These are phyloP conservation scores for Enteromius radiatus DNA, from an alignment of 2,797 vertebrate species.

Conservation along the genomic window DNA sequence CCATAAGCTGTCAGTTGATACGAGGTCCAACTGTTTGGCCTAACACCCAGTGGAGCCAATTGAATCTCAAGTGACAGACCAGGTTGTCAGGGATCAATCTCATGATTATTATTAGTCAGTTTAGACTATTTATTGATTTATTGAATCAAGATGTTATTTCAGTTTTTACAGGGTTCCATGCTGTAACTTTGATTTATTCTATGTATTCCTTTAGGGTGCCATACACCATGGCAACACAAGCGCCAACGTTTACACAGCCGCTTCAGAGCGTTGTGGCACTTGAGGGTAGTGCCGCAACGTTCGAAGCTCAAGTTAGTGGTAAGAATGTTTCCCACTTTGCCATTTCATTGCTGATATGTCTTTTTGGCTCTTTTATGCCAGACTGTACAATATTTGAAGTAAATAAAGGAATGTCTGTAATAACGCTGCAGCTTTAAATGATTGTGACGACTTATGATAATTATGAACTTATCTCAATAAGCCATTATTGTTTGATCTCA, in stretches of 20 bases:
- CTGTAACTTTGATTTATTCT: slow-evolving; percentile 13
- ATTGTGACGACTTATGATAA: background rate
- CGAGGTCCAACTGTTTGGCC: slow-evolving; percentile 49
- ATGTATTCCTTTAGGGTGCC: slow-evolving; percentile 85
- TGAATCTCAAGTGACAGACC: slow-evolving; percentile 60
- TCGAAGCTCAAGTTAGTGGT: slow-evolving; percentile 97
- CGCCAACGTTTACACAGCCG: slow-evolving; percentile 95
- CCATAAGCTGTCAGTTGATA: slow-evolving; percentile 66
- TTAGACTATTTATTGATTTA: slow-evolving; percentile 17
- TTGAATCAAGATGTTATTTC: background rate
- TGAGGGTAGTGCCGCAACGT: slow-evolving; percentile 98
- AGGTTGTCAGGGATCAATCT: slow-evolving; percentile 55
- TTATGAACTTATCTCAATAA: background rate
- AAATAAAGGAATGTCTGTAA: background rate
- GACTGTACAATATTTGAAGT: background rate
- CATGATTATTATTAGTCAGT: slow-evolving; percentile 38
- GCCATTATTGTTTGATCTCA: background rate
- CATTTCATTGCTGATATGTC: background rate
- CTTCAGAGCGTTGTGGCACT: slow-evolving; percentile 97
- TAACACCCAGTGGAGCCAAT: slow-evolving; percentile 52
- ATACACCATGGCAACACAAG: slow-evolving; percentile 90
- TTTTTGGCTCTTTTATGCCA: background rate
- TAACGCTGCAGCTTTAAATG: background rate
- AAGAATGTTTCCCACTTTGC: slow-evolving; percentile 70
- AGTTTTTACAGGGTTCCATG: slow-evolving; percentile 5